Evolutionary conservation across 2,797 vertebrate species (phyloP).

Genomic region (Sebastes paucispinis): DNA sequence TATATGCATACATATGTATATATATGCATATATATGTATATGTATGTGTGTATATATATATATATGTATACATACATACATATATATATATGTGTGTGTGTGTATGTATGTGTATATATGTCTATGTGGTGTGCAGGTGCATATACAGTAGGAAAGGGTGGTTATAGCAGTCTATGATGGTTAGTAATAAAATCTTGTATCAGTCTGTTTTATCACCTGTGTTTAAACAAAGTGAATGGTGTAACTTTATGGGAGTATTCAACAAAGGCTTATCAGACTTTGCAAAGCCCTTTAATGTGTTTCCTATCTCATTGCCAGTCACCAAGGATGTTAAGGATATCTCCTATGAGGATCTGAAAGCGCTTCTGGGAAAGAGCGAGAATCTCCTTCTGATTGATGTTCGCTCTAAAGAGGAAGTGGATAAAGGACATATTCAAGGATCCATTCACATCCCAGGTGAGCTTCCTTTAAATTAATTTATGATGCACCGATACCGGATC

Average conservation of each 20-base stretch:
- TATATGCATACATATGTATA: no score
- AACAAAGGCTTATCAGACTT: background rate
- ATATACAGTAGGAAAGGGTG: background rate
- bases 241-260: background rate
- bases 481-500: no score
- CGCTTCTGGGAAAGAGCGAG: constrained; percentile 63
- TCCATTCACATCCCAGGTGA: constrained; percentile 85
- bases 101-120: no score
- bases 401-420: constrained; percentile 81
- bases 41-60: fast-evolving
- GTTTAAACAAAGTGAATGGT: background rate
- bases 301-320: constrained; percentile 23
- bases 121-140: no score
- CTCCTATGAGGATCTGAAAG: constrained; percentile 77
- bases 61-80: no score
- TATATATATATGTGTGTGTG: fast-evolving
- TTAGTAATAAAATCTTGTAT: background rate
- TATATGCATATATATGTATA: fast-evolving
- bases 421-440: constrained; percentile 79
- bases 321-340: constrained; percentile 52
- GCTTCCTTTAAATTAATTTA: background rate
- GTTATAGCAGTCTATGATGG: background rate
- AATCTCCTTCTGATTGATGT: constrained; percentile 83
- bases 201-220: background rate
- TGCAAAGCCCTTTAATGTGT: background rate